A percentile compares a stretch with the other conserved stretches of the same genome.
Evolutionary conservation across 1,140 invertebrate genomes (phyloP).

Genomic region (Plodia interpunctella): DNA sequence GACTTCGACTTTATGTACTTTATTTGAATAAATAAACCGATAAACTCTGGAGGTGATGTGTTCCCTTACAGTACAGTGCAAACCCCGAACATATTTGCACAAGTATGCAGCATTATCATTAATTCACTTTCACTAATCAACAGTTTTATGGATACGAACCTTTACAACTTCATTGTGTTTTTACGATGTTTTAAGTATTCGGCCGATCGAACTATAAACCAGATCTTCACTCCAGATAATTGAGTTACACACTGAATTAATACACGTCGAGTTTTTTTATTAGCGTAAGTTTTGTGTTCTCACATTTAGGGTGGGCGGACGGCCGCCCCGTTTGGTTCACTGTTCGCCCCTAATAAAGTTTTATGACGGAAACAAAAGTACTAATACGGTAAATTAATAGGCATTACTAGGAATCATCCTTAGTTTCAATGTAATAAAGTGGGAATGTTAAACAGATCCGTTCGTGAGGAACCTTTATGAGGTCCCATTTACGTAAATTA

Average conservation of each 20-base stretch:
- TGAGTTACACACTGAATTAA: neutral
- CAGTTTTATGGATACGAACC: neutral
- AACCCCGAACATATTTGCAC: too few species aligned
- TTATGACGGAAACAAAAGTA: neutral
- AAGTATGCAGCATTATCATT: neutral
- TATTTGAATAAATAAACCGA: too few species aligned
- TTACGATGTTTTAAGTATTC: conserved; percentile 7
- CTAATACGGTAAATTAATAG: neutral
- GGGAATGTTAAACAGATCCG: neutral
- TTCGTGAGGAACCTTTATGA: neutral
- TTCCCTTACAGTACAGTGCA: too few species aligned
- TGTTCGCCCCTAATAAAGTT: neutral
- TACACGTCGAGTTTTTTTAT: neutral
- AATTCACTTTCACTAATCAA: conserved; percentile 2
- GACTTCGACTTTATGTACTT: too few species aligned
- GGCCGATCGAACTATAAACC: neutral
- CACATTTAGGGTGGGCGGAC: too few species aligned
- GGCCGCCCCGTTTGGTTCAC: too few species aligned
- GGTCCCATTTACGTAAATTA: neutral
- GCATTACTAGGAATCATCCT: neutral
- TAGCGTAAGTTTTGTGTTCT: neutral
- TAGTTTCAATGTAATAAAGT: neutral
- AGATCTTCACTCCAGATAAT: conserved; percentile 2
- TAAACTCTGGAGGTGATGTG: too few species aligned
- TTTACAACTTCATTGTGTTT: conserved; percentile 4